These are phyloP conservation scores for Timema cristinae DNA, from an alignment of 2,888 invertebrate genomes.

Conservation along the genomic window DNA sequence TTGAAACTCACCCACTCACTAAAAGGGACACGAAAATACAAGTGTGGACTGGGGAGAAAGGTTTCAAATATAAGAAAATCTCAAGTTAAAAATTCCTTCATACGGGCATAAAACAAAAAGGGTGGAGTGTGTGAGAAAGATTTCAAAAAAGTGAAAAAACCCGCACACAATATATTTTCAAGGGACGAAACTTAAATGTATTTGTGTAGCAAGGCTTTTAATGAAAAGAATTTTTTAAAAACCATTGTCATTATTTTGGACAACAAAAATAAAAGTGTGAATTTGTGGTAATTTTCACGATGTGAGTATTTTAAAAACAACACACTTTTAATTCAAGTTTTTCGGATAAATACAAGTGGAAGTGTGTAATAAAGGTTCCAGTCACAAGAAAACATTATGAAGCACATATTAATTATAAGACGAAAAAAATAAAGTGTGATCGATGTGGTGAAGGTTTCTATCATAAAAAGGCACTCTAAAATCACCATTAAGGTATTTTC, in stretches of 20 bases:
- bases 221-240: neutral
- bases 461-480: constrained; percentile 1
- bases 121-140: constrained; percentile 1
- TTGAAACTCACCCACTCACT: neutral
- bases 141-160: neutral
- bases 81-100: constrained; percentile 1
- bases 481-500: neutral
- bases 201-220: constrained; percentile 9
- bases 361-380: constrained; percentile 12
- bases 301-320: neutral
- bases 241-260: neutral
- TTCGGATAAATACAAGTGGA: constrained; percentile 1
- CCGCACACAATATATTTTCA: neutral
- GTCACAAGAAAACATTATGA: neutral
- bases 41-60: neutral
- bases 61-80: neutral
- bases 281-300: neutral
- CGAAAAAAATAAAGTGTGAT: constrained; percentile 14
- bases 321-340: neutral
- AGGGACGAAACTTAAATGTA: neutral
- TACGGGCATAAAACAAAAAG: neutral
- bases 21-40: neutral
- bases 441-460: constrained; percentile 9
- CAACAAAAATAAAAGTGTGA: constrained; percentile 9
- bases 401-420: constrained; percentile 2